Evolutionary conservation across 2,113 vertebrate species (phyloP), one percentile per base, ranked within the genome.

Genomic region (Nerophis ophidion): DNA sequence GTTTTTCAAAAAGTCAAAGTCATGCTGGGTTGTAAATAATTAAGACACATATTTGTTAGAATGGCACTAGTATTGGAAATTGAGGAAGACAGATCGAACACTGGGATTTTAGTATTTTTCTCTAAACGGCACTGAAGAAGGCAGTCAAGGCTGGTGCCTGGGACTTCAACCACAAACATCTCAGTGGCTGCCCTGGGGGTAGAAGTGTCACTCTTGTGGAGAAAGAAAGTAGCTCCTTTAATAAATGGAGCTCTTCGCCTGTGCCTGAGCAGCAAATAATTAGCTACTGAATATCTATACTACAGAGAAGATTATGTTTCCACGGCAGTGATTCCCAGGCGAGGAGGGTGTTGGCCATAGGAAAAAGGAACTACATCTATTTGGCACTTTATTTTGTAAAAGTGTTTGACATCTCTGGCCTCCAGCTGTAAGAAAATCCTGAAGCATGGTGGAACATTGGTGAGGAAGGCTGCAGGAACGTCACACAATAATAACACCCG

Each of bases 191-290:
- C 80, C 80, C 74, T 13, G 51, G 6, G 72, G 78, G 75, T 77
- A 78, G 55, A 64, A 77, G 74, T 75, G 79, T 80, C 81, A 82
- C 71, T 86, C 33, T 70, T 70, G 74, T 57, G 70, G 68, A 56
- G 70, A 80, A 72, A 58, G 65, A 71, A 73, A 80, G 65, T 66
- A 72, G 65, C 66, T 75, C 67, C 68, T 82, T 78, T 80, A 85
- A 82, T 82, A 78, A 87, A 81, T 74, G 70, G 74, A 76, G 63
- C 71, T 79, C 81, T 85, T 84, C 80, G 81, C 84, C 74, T 75
- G 65, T 77, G 79, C 49, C 65, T 60, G 61, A 81, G 65, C 71
- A 65, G 66, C 57, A 11, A 74, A 72, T 80, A 82, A 83, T 81
- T 81, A 85, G 78, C 80, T 73, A 77, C 72, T 68, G 75, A 86